A percentile compares a stretch with the other conserved stretches of the same genome.
Conservation (phyloP, 2,888 invertebrate genomes). For the Tachina lurida region DNA sequence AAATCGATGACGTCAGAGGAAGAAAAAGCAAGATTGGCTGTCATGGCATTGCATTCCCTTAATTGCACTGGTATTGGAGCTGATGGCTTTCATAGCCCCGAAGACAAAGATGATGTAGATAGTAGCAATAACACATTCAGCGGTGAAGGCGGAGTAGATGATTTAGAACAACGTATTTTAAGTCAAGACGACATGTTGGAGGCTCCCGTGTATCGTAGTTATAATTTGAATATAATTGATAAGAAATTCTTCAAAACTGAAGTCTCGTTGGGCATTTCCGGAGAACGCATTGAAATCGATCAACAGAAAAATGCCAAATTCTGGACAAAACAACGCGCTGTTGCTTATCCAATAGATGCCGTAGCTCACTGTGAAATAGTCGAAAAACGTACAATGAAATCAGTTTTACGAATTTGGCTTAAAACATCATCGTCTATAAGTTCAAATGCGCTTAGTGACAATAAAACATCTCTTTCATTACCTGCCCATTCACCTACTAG, state of each 20-base stretch:
- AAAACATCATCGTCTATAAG: conserved; percentile 82
- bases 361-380: conserved; percentile 93
- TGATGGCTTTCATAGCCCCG: conserved; percentile 81
- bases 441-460: conserved; percentile 49
- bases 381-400: conserved; percentile 89
- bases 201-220: conserved; percentile 93
- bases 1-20: conserved; percentile 83
- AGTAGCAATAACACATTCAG: conserved; percentile 66
- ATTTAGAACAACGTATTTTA: conserved; percentile 87
- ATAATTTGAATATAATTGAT: conserved; percentile 89
- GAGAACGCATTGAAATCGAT: conserved; percentile 96
- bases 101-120: conserved; percentile 62
- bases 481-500: conserved; percentile 77
- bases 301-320: conserved; percentile 86
- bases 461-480: conserved; percentile 69
- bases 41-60: conserved; percentile 77
- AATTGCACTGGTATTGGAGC: conserved; percentile 73
- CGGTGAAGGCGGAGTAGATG: conserved; percentile 81
- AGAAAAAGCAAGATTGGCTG: conserved; percentile 79
- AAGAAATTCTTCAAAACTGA: conserved; percentile 92
- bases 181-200: conserved; percentile 91
- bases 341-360: conserved; percentile 92
- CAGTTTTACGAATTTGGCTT: conserved; percentile 89
- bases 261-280: conserved; percentile 93
- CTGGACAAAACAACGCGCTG: conserved; percentile 89